Base-by-base conservation (phyloP, 2,888 invertebrate species). In the Amphipyra berbera region DNA sequence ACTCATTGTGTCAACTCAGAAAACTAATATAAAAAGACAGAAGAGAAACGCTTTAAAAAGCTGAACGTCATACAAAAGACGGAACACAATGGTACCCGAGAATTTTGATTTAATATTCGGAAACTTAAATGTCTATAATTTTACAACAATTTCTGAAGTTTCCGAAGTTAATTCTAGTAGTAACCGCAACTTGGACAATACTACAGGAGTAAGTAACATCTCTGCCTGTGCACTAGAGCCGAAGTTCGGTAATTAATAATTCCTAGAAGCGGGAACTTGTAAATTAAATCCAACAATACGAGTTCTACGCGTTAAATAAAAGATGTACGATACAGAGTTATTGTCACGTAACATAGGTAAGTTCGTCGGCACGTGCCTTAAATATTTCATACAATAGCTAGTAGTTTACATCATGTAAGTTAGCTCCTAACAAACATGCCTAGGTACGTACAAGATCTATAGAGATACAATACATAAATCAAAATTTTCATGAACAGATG, bases 1-100 rank as follows among this genome's bases (percentile, higher is more conserved):
- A 86, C 82, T 88, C 86, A 88, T 84, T 85, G 80, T 83, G 82
- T 83, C 85, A 81, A 77, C 78, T 81, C 66, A 55, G 70, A 75
- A 69, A 81, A 83, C 74, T 83, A 79, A 82, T 83, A 79, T 68
- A 75, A 59, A 72, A 65, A 59, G 59, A 64, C 58, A 53, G 65
- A 64, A 60, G 67, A 61, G 56, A 33, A 55, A 35, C 54, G 52
- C 59, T 68, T 60, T 49, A 58, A 68, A 75, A 79, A 66, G 67
- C 64, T 62, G 61, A 63, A 54, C 47, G 54, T 56, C 49, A 55
- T 54, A 71, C 71, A 61, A 70, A 50, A 73, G 68, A 49, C 55
- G 59, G 45, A 54, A 60, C 44, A 72, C 62, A 77, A 78, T 73
- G 68, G 78, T 48, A 70, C 72, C 63, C 50, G 53, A 57, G 42